Evolutionary conservation across 2,888 invertebrate species (phyloP).

Genomic region (Ethmia dodecea): DNA sequence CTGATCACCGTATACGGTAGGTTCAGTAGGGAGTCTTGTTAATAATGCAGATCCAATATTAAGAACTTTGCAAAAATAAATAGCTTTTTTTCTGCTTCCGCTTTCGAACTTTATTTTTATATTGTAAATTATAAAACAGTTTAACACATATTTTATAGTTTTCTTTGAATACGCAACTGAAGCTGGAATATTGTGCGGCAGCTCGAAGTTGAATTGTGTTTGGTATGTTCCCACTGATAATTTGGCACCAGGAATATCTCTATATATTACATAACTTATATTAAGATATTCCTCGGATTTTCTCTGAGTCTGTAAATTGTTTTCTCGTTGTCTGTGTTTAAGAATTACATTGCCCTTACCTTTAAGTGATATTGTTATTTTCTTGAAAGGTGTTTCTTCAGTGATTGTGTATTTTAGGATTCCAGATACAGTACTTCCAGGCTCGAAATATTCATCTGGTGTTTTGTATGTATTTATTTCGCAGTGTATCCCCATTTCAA

Average conservation of each 20-base stretch:
- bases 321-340: slow-evolving; percentile 9
- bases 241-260: slow-evolving; percentile 9
- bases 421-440: slow-evolving; percentile 15
- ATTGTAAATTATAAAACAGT: slow-evolving; percentile 15
- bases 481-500: slow-evolving; percentile 16
- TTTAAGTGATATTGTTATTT: slow-evolving; percentile 16
- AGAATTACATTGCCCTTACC: slow-evolving; percentile 15
- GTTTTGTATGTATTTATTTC: slow-evolving; percentile 16
- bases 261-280: slow-evolving; percentile 12
- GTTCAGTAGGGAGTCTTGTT: slow-evolving; percentile 11
- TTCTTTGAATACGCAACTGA: slow-evolving; percentile 10
- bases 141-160: slow-evolving; percentile 4
- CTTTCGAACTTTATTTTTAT: slow-evolving; percentile 16
- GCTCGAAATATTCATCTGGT: slow-evolving; percentile 7
- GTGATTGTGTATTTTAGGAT: slow-evolving; percentile 14
- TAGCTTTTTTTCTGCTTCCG: slow-evolving; percentile 6
- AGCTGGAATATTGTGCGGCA: slow-evolving; percentile 17
- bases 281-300: slow-evolving; percentile 12
- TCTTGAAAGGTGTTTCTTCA: slow-evolving; percentile 12
- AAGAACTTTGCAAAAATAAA: slow-evolving; percentile 12
- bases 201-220: slow-evolving; percentile 15
- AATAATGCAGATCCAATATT: slow-evolving; percentile 8
- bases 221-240: slow-evolving; percentile 13
- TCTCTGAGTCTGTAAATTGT: slow-evolving; percentile 8
- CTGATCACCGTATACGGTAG: slow-evolving; percentile 16